Evolutionary conservation across 2,888 invertebrate genomes (phyloP).

Genomic region (Podabrus alpinus): DNA sequence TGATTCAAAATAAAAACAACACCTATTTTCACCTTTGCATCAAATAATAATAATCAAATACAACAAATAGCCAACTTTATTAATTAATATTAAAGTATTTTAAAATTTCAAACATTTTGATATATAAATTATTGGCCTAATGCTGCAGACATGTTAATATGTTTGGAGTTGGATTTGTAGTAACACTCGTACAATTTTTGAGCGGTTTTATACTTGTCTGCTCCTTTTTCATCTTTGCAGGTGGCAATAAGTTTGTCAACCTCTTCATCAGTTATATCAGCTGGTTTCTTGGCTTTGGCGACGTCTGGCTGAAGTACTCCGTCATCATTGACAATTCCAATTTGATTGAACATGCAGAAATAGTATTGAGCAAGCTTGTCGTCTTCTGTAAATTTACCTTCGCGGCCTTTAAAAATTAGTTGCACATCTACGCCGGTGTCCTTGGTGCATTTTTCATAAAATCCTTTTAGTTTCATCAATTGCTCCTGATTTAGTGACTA

Average conservation of each 20-base stretch:
- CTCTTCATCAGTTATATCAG: slow-evolving; percentile 52
- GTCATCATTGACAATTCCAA: slow-evolving; percentile 54
- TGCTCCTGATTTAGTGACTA: slow-evolving; percentile 39
- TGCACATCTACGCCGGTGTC: slow-evolving; percentile 48
- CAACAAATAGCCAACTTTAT: not conserved
- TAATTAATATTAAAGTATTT: not conserved
- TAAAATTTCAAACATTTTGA: not conserved
- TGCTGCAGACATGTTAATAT: not conserved
- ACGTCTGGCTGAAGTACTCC: slow-evolving; percentile 46
- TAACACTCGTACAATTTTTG: slow-evolving; percentile 34
- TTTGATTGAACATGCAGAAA: slow-evolving; percentile 55
- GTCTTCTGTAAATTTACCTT: slow-evolving; percentile 50
- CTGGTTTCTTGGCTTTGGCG: slow-evolving; percentile 54
- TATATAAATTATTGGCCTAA: not conserved
- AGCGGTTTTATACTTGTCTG: slow-evolving; percentile 38
- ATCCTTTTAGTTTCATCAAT: slow-evolving; percentile 34
- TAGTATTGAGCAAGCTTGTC: slow-evolving; percentile 38
- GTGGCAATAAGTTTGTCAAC: slow-evolving; percentile 53
- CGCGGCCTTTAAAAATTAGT: slow-evolving; percentile 49
- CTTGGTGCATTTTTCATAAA: slow-evolving; percentile 41
- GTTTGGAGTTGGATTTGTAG: slow-evolving; percentile 11
- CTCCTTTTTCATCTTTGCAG: slow-evolving; percentile 55
- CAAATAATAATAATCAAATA: not conserved
- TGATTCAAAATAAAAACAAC: too few species aligned
- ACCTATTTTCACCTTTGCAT: too few species aligned